These are phyloP conservation scores for Erebia aethiops DNA, from an alignment of 2,888 invertebrate species.

Conservation along the genomic window DNA sequence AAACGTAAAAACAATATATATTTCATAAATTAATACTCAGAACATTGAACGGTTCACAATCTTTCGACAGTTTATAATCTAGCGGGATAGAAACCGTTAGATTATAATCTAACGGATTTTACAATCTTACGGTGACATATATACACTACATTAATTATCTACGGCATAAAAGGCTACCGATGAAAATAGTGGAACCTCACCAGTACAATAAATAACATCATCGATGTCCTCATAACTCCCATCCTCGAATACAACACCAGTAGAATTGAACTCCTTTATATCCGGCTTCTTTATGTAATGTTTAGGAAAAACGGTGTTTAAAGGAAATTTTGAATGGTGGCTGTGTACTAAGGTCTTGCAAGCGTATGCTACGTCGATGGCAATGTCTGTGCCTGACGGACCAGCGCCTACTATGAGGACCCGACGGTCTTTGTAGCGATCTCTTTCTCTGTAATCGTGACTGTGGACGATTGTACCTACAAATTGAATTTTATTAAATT, in stretches of 20 bases:
- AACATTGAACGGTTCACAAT: too few relatives aligned
- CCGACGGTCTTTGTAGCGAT: slow-evolving; percentile 79
- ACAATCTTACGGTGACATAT: too few relatives aligned
- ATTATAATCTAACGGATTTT: too few relatives aligned
- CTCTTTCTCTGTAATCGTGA: slow-evolving; percentile 87
- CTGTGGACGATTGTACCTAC: slow-evolving; percentile 86
- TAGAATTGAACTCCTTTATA: slow-evolving; percentile 74
- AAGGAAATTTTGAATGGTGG: slow-evolving; percentile 70
- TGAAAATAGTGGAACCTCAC: slow-evolving; percentile 52
- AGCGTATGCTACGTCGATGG: slow-evolving; percentile 80
- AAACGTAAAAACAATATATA: too few relatives aligned
- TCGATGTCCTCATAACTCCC: slow-evolving; percentile 84
- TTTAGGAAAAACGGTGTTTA: slow-evolving; percentile 68
- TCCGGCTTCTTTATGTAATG: slow-evolving; percentile 80
- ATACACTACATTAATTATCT: too few relatives aligned
- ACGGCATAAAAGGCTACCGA: not conserved
- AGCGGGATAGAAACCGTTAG: too few relatives aligned
- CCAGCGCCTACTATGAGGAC: slow-evolving; percentile 88
- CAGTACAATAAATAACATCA: slow-evolving; percentile 88
- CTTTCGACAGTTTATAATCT: too few relatives aligned
- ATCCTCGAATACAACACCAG: slow-evolving; percentile 83
- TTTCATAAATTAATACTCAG: too few relatives aligned
- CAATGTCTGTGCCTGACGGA: slow-evolving; percentile 89
- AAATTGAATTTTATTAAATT: slow-evolving; percentile 28
- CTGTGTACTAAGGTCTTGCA: slow-evolving; percentile 76